Base-by-base conservation (phyloP, 2,113 vertebrate genomes). In the Bettongia penicillata region DNA sequence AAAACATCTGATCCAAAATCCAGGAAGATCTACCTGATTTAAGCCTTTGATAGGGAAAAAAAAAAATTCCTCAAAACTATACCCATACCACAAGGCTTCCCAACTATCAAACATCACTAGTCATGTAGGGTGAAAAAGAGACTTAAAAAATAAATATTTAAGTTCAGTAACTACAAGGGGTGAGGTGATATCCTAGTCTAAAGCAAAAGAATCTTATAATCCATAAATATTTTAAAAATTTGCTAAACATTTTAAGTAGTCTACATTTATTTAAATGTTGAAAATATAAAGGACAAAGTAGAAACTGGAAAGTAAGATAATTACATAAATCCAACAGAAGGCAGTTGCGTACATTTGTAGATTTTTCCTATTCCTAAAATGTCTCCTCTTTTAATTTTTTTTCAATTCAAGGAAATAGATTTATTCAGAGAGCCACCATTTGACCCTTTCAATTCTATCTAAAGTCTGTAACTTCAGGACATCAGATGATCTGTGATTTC, bases 321-420 rank as follows among this genome's bases (percentile, higher is more conserved):
- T 95, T 94, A 91, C 90, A 95, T 90, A 94, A 43, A 89, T 90
- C 96, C 93, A 93, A 90, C 43, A 96, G 91, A 96, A 96, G 94
- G 96, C 96, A 97, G 93, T 16, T 94, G 93, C 94, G 89, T 91
- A 95, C 95, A 53, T 92, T 93, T 96, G 43, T 84, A 84, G n/a
- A 23, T 16, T 84, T 84, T 84, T 84, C n/a, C 2, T 43, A 43
- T 84, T 84, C 19, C n/a, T 43, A 84, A 84, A 43, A 84, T n/a
- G 43, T 43, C 68, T 84, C n/a, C 43, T 84, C 12, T 37, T 23
- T 84, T 43, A 43, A 8, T 55, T 55, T 37, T 91, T 90, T 97
- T 77, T 96, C 93, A 97, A 98, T 97, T 97, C 97, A 98, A 98
- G 97, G 97, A 98, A 98, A 98, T 98, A 97, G 97, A 98, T 98